These are phyloP conservation scores for Triplophysa bombifrons DNA, from an alignment of 2,797 vertebrate species.

Conservation along the genomic window DNA sequence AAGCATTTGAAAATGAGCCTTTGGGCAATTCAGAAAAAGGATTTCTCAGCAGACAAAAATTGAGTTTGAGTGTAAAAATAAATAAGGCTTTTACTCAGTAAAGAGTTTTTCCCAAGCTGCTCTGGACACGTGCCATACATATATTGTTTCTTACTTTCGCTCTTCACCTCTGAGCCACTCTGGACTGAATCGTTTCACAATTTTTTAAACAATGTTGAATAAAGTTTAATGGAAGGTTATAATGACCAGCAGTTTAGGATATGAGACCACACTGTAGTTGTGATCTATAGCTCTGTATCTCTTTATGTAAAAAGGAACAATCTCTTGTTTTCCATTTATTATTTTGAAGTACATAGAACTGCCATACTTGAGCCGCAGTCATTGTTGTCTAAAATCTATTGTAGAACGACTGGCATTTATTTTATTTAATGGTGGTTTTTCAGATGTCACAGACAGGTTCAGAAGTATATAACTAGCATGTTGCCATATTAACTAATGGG, in stretches of 20 bases:
- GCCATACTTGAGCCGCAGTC: too few species aligned
- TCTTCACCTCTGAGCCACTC: slow-evolving; percentile 59
- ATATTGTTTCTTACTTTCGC: slow-evolving; percentile 64
- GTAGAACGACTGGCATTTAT: too few species aligned
- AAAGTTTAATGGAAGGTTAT: too few species aligned
- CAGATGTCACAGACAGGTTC: too few species aligned
- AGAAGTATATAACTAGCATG: too few species aligned
- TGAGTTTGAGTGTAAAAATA: neutral
- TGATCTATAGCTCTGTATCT: neutral
- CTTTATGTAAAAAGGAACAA: too few species aligned
- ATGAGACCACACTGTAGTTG: neutral
- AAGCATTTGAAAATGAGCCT: neutral
- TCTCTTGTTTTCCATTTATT: too few species aligned
- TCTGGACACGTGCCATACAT: slow-evolving; percentile 63
- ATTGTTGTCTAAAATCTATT: too few species aligned
- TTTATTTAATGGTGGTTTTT: too few species aligned
- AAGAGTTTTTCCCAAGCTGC: slow-evolving; percentile 68
- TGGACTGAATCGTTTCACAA: slow-evolving; percentile 68
- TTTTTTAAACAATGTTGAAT: slow-evolving; percentile 69
- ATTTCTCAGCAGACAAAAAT: neutral
- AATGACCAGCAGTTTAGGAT: too few species aligned
- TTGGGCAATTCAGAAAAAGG: neutral
- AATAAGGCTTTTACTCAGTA: slow-evolving; percentile 13
- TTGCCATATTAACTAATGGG: too few species aligned
- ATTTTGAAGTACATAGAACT: too few species aligned